These are phyloP conservation scores for Tangara arthus DNA, from an alignment of 2,797 vertebrate species.

Conservation along the genomic window DNA sequence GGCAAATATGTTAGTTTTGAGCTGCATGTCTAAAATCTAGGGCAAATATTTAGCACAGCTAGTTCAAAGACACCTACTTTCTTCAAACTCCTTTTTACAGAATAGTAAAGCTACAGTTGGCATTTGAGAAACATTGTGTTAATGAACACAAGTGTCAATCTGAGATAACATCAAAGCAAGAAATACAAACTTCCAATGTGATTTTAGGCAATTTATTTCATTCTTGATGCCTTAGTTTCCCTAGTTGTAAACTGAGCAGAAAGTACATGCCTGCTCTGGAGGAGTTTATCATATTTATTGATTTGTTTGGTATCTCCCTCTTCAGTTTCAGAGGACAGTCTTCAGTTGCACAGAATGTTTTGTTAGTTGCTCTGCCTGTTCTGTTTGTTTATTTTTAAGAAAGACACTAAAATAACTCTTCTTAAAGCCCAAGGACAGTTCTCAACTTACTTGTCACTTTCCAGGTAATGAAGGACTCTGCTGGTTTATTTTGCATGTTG, in stretches of 20 bases:
- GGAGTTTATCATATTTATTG: background rate
- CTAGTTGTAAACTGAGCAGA: background rate
- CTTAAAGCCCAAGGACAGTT: background rate
- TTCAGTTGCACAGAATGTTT: background rate
- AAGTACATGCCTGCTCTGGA: background rate
- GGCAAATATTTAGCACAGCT: slow-evolving; percentile 47
- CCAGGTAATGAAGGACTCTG: background rate
- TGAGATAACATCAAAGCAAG: slow-evolving; percentile 20
- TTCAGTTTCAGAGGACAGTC: background rate
- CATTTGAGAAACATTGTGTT: background rate
- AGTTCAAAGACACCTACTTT: slow-evolving; percentile 51
- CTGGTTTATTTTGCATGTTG: background rate
- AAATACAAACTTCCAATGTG: background rate
- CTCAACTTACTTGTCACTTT: background rate
- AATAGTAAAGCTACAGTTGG: background rate
- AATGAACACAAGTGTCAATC: background rate
- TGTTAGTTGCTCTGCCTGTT: background rate
- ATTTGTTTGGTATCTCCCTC: background rate
- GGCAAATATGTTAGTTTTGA: background rate
- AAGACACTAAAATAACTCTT: background rate
- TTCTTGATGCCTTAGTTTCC: background rate
- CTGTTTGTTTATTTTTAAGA: background rate
- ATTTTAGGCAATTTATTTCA: background rate
- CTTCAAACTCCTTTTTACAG: background rate
- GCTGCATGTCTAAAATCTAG: slow-evolving; percentile 37